Evolutionary conservation across 2,888 invertebrate species (phyloP).

Genomic region (Andrena trimmerana): DNA sequence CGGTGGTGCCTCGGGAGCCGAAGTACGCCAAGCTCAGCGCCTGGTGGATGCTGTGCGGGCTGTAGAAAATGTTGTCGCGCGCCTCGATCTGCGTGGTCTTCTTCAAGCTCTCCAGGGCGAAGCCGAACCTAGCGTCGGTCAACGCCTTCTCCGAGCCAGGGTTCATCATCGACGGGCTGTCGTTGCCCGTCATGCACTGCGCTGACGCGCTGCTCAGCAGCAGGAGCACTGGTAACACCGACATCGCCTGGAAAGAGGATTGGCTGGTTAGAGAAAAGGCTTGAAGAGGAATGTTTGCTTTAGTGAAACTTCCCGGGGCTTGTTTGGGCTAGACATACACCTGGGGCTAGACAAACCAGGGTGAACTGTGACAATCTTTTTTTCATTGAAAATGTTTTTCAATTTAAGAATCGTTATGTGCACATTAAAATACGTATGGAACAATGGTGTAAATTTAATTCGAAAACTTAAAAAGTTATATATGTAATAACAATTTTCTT

Average conservation of each 20-base stretch:
- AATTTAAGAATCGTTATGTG: too few relatives aligned
- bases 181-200: constrained; percentile 86
- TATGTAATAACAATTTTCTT: too few relatives aligned
- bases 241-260: constrained; percentile 62
- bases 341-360: background rate
- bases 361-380: too few relatives aligned
- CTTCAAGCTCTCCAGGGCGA: constrained; percentile 90
- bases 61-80: constrained; percentile 93
- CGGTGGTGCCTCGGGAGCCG: constrained; percentile 90
- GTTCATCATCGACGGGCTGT: constrained; percentile 79
- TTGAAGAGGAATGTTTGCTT: background rate
- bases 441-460: too few relatives aligned
- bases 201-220: constrained; percentile 58
- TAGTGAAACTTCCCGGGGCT: background rate
- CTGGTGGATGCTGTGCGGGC: constrained; percentile 94
- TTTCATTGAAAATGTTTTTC: too few relatives aligned
- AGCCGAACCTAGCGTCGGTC: constrained; percentile 88
- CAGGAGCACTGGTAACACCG: constrained; percentile 59
- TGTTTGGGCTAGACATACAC: background rate
- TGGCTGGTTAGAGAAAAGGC: background rate
- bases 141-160: constrained; percentile 84
- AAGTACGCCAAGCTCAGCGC: constrained; percentile 93
- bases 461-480: too few relatives aligned
- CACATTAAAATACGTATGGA: too few relatives aligned
- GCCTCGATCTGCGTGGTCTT: constrained; percentile 89